Percentiles rank a stretch among this genome's conserved stretches.
Conservation (phyloP, 2,797 vertebrate genomes). For the Gila robusta region DNA sequence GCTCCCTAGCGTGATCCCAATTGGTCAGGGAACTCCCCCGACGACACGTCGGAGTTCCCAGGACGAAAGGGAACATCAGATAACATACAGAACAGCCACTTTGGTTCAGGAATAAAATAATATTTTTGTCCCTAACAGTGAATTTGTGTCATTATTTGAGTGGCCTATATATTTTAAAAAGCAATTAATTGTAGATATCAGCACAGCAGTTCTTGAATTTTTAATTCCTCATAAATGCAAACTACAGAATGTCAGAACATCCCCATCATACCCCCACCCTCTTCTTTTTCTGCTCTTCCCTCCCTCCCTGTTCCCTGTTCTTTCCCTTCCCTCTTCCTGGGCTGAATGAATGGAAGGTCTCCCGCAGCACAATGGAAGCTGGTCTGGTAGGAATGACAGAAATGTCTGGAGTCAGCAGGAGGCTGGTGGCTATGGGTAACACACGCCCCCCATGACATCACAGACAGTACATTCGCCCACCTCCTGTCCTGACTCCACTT, state of each 20-base stretch:
- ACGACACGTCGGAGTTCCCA: no score
- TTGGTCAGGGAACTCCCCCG: no score
- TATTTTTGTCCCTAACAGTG: no score
- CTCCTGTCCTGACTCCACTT: background rate
- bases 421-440: slow-evolving; percentile 54
- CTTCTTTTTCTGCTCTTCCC: slow-evolving; percentile 23
- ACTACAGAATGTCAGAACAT: slow-evolving; percentile 6
- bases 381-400: slow-evolving; percentile 62
- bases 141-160: background rate
- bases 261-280: slow-evolving; percentile 6
- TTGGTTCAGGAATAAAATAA: background rate
- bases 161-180: background rate
- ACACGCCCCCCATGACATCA: slow-evolving; percentile 59
- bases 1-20: no score
- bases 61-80: no score
- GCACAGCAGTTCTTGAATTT: background rate
- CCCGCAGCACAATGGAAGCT: slow-evolving; percentile 63
- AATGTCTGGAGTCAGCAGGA: slow-evolving; percentile 67
- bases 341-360: slow-evolving; percentile 62
- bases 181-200: background rate
- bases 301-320: slow-evolving; percentile 36
- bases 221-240: background rate
- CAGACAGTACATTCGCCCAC: slow-evolving; percentile 26
- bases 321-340: slow-evolving; percentile 57
- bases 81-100: background rate